Percentiles rank a stretch among this genome's conserved stretches.
Evolutionary conservation across 2,888 invertebrate species (phyloP).

Genomic region (Heterodera filipjevi): DNA sequence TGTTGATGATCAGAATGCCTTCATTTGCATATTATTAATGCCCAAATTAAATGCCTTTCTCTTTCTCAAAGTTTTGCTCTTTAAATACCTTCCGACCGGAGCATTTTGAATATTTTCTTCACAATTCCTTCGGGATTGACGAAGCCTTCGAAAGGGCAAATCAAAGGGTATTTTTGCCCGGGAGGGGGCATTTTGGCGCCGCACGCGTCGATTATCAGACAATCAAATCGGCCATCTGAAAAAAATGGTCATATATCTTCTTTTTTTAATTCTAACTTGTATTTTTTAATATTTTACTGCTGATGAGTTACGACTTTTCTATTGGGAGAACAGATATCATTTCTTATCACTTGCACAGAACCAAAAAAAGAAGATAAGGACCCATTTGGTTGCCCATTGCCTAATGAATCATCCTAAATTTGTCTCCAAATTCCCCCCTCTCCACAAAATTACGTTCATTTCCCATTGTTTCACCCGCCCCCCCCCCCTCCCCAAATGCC

Average conservation of each 20-base stretch:
- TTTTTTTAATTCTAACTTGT: too few relatives aligned
- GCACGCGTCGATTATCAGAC: conserved; percentile 32
- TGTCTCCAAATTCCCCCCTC: neutral
- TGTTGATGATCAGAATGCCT: conserved; percentile 32
- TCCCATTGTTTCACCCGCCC: neutral
- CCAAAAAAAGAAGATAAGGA: neutral
- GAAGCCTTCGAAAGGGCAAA: conserved; percentile 29
- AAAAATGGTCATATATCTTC: too few relatives aligned
- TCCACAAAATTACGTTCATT: neutral
- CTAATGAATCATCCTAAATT: neutral
- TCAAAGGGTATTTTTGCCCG: conserved; percentile 3
- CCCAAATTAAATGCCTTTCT: too few relatives aligned
- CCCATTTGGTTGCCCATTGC: neutral
- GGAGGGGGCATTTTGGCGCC: neutral
- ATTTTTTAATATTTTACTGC: too few relatives aligned
- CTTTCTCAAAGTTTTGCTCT: too few relatives aligned
- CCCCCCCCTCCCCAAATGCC: neutral
- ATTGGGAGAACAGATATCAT: neutral
- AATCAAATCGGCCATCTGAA: conserved; percentile 29
- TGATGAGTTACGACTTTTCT: too few relatives aligned
- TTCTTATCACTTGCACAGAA: neutral
- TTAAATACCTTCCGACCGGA: conserved; percentile 22
- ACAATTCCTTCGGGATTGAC: conserved; percentile 24
- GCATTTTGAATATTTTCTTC: conserved; percentile 21
- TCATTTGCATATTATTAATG: neutral